Evolutionary conservation across 1,140 invertebrate species (phyloP), one percentile per base, ranked within the genome.

Genomic region (Vollenhovia emeryi): DNA sequence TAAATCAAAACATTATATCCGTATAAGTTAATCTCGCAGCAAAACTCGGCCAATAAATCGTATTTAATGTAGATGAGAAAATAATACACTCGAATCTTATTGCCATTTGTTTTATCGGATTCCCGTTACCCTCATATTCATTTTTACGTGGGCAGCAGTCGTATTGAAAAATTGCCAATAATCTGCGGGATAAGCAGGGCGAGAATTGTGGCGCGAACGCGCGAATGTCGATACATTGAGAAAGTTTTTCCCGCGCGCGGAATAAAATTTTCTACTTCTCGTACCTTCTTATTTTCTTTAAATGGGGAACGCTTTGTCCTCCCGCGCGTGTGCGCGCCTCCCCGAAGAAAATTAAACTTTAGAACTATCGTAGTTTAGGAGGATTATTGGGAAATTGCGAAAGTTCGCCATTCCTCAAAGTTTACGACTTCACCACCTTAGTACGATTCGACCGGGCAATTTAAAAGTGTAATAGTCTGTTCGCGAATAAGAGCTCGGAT

Each of bases 321-420:
- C 3, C 27, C 33, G 50, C 57, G 73, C 66, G 73, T 60, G 43
- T 62, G 43, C 36, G 36, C n/a, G 33, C 66, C 55, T 13, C 40
- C 6, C 33, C 85, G 73, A 76, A 88, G 86, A 88, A 88, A 87
- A 88, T 88, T 88, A 88, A 88, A 88, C 86, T 88, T 88, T 40
- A 79, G 86, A 88, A 88, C 86, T 78, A 84, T 88, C 86, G 86
- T 69, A 87, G 87, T 88, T 88, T 85, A 76, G 73, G 73, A 73
- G 83, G 86, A 87, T 88, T 87, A 88, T 88, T 83, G 87, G 80
- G 55, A 88, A 88, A 85, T 87, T 87, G 73, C 86, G 50, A 88
- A 88, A 87, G 68, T 88, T 88, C 60, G 59, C 84, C 64, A 86
- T 82, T 86, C 68, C 64, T 59, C 76, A 85, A 80, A 86, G 84